phyloP scores from a whole-genome alignment of 1,140 invertebrate genomes.

The Hyphantria cunea region DNA sequence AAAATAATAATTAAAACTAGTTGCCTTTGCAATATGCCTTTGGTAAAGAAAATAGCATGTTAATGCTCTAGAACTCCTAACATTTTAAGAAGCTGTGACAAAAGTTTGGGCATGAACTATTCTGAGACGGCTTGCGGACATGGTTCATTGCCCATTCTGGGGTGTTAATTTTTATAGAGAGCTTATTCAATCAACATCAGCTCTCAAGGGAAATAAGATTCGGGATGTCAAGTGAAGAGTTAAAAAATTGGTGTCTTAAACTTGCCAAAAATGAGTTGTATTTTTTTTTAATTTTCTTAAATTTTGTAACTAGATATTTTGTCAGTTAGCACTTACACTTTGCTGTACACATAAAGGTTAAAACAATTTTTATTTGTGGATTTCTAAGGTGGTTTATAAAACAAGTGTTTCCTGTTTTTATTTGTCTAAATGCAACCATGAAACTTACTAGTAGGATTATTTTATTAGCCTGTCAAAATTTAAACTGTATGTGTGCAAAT shows the following conservation, averaged over 20 bases:
- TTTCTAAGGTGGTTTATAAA: neutral
- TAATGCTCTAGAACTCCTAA: constrained; percentile 12
- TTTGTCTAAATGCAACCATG: neutral
- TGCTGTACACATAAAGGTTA: too few relatives aligned
- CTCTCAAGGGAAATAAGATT: constrained; percentile 61
- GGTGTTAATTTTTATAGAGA: constrained; percentile 52
- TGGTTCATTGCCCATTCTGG: constrained; percentile 61
- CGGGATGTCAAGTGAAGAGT: constrained; percentile 79
- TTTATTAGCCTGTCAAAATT: constrained; percentile 28
- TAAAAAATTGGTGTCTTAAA: constrained; percentile 44
- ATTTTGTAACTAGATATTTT: neutral
- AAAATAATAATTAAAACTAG: too few relatives aligned
- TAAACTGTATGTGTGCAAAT: constrained; percentile 13
- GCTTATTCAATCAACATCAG: constrained; percentile 45
- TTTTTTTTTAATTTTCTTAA: neutral
- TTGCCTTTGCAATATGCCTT: constrained; percentile 10
- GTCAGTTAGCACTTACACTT: constrained; percentile 12
- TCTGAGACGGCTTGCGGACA: constrained; percentile 65
- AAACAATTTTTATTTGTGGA: neutral
- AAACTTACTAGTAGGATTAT: neutral
- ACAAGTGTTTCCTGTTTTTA: constrained; percentile 6
- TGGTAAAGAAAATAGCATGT: constrained; percentile 13
- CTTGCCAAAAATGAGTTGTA: too few relatives aligned
- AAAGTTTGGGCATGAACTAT: constrained; percentile 62
- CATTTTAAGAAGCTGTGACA: constrained; percentile 54